A percentile compares a stretch with the other conserved stretches of the same genome.
phyloP scores from a whole-genome alignment of 2,888 invertebrate genomes.

The Auanema sp. region DNA sequence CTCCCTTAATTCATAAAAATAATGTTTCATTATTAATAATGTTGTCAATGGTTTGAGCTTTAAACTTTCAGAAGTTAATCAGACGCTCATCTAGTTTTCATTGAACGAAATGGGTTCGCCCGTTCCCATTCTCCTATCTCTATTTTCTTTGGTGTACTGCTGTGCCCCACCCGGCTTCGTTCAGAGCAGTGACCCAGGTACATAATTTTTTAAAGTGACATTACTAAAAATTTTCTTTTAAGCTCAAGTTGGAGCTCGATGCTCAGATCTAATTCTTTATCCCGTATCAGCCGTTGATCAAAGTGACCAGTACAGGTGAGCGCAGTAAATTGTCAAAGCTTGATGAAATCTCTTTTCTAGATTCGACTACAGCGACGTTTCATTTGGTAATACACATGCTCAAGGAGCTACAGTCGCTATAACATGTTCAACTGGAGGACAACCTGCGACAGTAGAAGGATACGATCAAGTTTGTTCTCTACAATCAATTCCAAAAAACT shows the following conservation, averaged over 20 bases:
- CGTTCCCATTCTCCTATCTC: slow-evolving; percentile 15
- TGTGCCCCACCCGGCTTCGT: slow-evolving; percentile 63
- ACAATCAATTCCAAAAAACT: too few relatives aligned
- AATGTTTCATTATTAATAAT: too few relatives aligned
- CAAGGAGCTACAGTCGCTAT: slow-evolving; percentile 63
- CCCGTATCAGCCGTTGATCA: slow-evolving; percentile 64
- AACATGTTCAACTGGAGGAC: slow-evolving; percentile 62
- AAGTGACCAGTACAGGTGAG: slow-evolving; percentile 61
- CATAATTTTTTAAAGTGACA: not conserved
- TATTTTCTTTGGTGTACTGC: slow-evolving; percentile 13
- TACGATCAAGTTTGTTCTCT: slow-evolving; percentile 55
- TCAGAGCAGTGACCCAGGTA: slow-evolving; percentile 60
- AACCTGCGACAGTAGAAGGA: slow-evolving; percentile 63
- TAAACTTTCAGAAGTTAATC: too few relatives aligned
- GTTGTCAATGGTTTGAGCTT: too few relatives aligned
- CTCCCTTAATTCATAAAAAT: too few relatives aligned
- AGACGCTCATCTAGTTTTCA: too few relatives aligned
- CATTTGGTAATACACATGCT: slow-evolving; percentile 62
- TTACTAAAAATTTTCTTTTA: slow-evolving; percentile 13
- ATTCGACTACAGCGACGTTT: slow-evolving; percentile 62
- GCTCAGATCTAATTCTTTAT: slow-evolving; percentile 62
- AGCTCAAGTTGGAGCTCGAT: slow-evolving; percentile 60
- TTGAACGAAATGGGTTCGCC: slow-evolving; percentile 10
- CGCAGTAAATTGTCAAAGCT: not conserved
- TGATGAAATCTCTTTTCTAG: slow-evolving; percentile 22